Conservation (phyloP, 2,113 vertebrate species). For the Microtus oregoni region DNA sequence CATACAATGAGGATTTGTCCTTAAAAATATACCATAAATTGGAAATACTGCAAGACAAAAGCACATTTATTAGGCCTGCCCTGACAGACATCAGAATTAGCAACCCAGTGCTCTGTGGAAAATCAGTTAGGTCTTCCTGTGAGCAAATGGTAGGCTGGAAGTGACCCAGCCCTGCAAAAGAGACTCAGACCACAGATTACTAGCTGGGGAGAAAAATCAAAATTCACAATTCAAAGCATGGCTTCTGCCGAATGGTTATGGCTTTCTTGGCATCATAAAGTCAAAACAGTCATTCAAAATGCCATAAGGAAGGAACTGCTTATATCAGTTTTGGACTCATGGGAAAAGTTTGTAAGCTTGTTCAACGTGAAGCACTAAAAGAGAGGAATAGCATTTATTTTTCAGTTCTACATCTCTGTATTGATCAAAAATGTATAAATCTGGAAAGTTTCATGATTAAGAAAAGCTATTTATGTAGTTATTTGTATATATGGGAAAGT, state of each 20-base stretch:
- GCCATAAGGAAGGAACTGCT: background rate
- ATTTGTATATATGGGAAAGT: background rate
- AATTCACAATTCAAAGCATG: background rate
- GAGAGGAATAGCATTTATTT: background rate
- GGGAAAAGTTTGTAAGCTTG: background rate
- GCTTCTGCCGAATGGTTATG: background rate
- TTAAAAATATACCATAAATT: background rate
- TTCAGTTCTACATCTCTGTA: background rate
- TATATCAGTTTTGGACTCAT: background rate
- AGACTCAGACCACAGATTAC: background rate
- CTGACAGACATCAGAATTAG: background rate
- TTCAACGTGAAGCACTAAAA: constrained; percentile 1
- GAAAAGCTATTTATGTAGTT: background rate
- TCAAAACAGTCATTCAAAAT: background rate
- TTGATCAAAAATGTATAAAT: background rate
- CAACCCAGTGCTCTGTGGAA: background rate
- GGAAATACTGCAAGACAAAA: background rate
- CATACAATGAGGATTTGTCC: background rate
- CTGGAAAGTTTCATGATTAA: background rate
- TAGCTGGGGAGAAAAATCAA: background rate
- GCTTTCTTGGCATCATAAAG: constrained; percentile 23
- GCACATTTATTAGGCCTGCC: background rate
- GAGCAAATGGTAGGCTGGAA: background rate
- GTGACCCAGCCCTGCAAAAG: background rate
- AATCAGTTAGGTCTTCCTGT: background rate